These are phyloP conservation scores for Danaus chrysippus DNA, from an alignment of 2,888 invertebrate genomes.

Conservation along the genomic window DNA sequence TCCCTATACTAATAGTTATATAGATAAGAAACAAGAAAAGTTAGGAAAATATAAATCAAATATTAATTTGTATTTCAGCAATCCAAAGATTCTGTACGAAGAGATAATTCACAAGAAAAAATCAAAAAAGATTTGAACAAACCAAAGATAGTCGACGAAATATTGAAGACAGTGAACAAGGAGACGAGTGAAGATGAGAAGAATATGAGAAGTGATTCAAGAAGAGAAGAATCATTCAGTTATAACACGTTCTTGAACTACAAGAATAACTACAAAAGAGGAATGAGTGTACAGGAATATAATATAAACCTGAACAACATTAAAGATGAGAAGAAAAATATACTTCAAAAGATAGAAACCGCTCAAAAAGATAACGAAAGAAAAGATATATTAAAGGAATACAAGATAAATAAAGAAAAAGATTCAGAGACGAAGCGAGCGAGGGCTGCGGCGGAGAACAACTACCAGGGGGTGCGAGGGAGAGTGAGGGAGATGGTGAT, in stretches of 20 bases:
- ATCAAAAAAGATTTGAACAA: slow-evolving; percentile 28
- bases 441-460: slow-evolving; percentile 54
- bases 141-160: slow-evolving; percentile 51
- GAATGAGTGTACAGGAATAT: not conserved
- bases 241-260: not conserved
- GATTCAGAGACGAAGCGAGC: slow-evolving; percentile 35
- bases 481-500: slow-evolving; percentile 51
- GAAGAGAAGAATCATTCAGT: not conserved
- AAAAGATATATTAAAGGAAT: slow-evolving; percentile 9
- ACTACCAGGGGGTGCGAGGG: slow-evolving; percentile 50
- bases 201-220: not conserved
- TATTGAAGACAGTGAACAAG: slow-evolving; percentile 37
- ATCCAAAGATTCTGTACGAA: slow-evolving; percentile 27
- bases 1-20: no score
- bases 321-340: not conserved
- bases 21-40: no score
- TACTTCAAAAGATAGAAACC: not conserved
- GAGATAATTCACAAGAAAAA: slow-evolving; percentile 27
- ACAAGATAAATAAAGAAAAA: slow-evolving; percentile 19
- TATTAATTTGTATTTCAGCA: slow-evolving; percentile 38
- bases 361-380: not conserved
- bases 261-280: not conserved
- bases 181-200: no score
- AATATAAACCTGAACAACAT: not conserved
- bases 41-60: not conserved